Conservation (phyloP, 2,113 vertebrate species). For the Sus scrofa region T2T-Sscrofa CM000816.6:109125501-109126000, state of each 20-base stretch:
- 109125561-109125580: neutral
- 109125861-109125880: slow-evolving; percentile 32
- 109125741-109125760: neutral
- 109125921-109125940: neutral
- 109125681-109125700: neutral
- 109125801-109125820: neutral
- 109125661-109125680: neutral
- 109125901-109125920: neutral
- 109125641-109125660: neutral
- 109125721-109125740: neutral
- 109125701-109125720: neutral
- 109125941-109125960: neutral
- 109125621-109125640: neutral
- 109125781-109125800: neutral
- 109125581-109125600: neutral
- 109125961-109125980: slow-evolving; percentile 23
- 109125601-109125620: neutral
- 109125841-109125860: neutral
- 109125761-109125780: neutral
- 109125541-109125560: neutral
- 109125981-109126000: neutral
- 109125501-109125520: neutral
- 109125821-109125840: neutral
- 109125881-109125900: neutral
- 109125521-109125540: neutral